Base-by-base conservation (phyloP, 2,888 invertebrate species). In the Pristionchus mayeri region DNA sequence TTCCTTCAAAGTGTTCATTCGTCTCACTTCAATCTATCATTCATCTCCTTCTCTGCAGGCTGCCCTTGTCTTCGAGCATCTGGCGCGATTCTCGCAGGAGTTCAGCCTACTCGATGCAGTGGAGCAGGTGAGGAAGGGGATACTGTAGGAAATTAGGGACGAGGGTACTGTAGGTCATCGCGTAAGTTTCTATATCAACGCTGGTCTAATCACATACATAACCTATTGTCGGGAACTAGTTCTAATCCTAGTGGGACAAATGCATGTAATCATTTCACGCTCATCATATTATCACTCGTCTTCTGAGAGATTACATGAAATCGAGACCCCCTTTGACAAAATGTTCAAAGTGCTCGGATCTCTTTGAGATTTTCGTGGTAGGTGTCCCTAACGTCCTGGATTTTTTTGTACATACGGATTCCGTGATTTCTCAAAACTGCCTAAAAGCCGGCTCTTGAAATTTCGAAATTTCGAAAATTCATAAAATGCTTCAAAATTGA, bases 11-110 rank as follows among this genome's bases (percentile, higher is more conserved):
- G 11, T 1, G 24, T 9, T 57, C 3, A 57, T 57, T 57, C n/a
- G 57, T n/a, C 11, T n/a, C 34, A 9, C 27, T n/a, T 34, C 63
- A 6, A 75, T 75, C 24, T 44, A 40, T n/a, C 24, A 40, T 63
- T 54, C n/a, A 3, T 27, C 30, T 34, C 3, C 6, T 44, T 11
- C 18, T 27, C 57, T 9, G 7, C 81, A 82, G 81, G 60, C 63
- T 9, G 44, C 81, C 30, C 81, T 82, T 21, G 81, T 82, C 2
- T 48, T 82, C 48, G 81, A 82, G 21, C 81, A 82, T 52, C 60
- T 82, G 11, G 60, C 63, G 0, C 60, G 60, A 9, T 82, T 82
- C 81, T 82, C 81, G 6, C n/a, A 16, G 18, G 44, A 82, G 48
- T 82, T 82, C 81, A 11, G 48, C 2, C 81, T 82, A 13, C 63